phyloP scores from a whole-genome alignment of 2,113 vertebrate species.

The Copsychus sechellarum region DNA sequence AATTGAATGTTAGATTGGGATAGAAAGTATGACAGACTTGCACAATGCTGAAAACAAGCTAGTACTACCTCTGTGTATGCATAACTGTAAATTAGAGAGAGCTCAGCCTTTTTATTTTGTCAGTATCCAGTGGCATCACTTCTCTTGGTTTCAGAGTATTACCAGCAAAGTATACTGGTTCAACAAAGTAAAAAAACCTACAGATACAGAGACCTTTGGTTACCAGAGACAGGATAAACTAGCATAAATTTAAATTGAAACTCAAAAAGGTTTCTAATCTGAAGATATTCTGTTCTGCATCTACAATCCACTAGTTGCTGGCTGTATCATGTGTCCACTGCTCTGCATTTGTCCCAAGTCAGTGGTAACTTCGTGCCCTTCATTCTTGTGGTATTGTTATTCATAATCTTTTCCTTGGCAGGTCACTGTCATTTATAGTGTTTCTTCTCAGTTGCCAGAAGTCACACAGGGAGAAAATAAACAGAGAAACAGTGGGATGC shows the following conservation, averaged over 20 bases:
- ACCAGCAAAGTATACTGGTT: not conserved
- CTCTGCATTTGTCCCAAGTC: conserved; percentile 10
- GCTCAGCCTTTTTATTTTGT: not conserved
- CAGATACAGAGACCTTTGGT: not conserved
- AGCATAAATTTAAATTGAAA: not conserved
- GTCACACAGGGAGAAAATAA: conserved; percentile 56
- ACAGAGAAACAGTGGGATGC: conserved; percentile 54
- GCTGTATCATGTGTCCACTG: not conserved
- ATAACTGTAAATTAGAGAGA: not conserved
- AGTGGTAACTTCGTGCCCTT: conserved; percentile 43
- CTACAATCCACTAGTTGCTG: not conserved
- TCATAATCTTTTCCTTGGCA: conserved; percentile 57
- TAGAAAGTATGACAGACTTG: not conserved
- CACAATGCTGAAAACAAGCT: not conserved
- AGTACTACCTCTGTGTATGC: too few species aligned
- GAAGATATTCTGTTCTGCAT: not conserved
- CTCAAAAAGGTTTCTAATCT: not conserved
- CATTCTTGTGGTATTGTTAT: conserved; percentile 55
- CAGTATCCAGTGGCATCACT: not conserved
- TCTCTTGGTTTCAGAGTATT: not conserved
- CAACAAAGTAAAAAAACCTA: not conserved
- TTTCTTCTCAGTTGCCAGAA: conserved; percentile 43
- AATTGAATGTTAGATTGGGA: not conserved
- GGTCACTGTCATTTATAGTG: conserved; percentile 6
- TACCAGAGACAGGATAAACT: not conserved